Evolutionary conservation across 2,888 invertebrate species (phyloP).

Genomic region (Philonicus albiceps): DNA sequence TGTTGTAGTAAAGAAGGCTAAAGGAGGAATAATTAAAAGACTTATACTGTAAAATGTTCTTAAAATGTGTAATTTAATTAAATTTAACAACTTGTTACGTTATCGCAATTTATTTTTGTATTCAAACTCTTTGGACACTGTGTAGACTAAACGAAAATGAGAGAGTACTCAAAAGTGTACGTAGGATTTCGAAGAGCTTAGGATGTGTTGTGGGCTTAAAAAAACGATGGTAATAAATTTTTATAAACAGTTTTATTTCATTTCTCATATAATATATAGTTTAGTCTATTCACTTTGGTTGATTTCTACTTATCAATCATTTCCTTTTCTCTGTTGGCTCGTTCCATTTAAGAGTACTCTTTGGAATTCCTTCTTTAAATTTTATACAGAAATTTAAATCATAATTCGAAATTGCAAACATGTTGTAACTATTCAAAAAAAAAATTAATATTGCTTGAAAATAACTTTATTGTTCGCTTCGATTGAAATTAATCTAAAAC

Average conservation of each 20-base stretch:
- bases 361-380: neutral
- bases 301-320: neutral
- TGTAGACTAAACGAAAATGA: neutral
- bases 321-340: neutral
- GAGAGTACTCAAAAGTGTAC: no score
- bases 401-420: neutral
- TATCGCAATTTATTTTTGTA: no score
- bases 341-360: neutral
- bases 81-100: no score
- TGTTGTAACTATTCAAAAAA: neutral
- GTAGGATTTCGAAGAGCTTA: neutral
- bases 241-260: constrained; percentile 32
- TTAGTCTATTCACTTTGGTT: constrained; percentile 31
- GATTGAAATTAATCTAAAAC: neutral
- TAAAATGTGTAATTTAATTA: no score
- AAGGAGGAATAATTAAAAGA: no score
- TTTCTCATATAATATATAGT: constrained; percentile 29
- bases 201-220: neutral
- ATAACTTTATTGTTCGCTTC: neutral
- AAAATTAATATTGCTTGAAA: neutral
- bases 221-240: neutral
- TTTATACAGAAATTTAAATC: neutral
- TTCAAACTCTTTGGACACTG: no score
- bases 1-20: no score
- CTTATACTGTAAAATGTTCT: no score